Percentiles rank a stretch among this genome's conserved stretches.
These are phyloP conservation scores for Telmatherina bonti DNA, from an alignment of 2,797 vertebrate species.

Conservation along the genomic window DNA sequence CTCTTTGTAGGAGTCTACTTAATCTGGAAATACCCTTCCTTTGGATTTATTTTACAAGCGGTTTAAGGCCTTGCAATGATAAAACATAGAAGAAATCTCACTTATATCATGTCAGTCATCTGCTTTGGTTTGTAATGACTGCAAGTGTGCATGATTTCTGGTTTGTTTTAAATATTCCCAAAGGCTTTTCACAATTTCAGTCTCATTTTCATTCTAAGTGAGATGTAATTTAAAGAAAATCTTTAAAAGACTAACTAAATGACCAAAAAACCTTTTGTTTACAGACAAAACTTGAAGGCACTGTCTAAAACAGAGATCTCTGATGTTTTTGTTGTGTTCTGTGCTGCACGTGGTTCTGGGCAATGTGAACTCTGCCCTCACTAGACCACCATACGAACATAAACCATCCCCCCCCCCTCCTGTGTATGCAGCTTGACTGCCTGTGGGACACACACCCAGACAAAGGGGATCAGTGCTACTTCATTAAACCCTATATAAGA, in stretches of 20 bases:
- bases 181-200: background rate
- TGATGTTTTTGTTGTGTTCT: constrained; percentile 52
- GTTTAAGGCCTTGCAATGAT: background rate
- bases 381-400: constrained; percentile 61
- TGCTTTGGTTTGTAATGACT: background rate
- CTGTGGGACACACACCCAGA: constrained; percentile 73
- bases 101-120: background rate
- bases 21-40: constrained; percentile 13
- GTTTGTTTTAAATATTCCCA: background rate
- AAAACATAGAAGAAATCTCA: background rate
- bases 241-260: background rate
- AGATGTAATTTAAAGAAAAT: background rate
- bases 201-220: background rate
- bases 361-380: constrained; percentile 63
- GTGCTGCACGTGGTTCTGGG: constrained; percentile 52
- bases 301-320: background rate
- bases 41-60: constrained; percentile 5
- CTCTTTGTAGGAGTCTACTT: constrained; percentile 7
- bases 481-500: constrained; percentile 79
- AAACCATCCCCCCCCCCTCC: constrained; percentile 51
- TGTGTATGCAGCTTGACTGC: constrained; percentile 73
- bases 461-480: constrained; percentile 81
- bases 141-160: background rate
- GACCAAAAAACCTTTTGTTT: background rate
- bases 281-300: background rate